Base-by-base conservation (phyloP, 2,797 vertebrate genomes). In the Decapterus maruadsi region DNA sequence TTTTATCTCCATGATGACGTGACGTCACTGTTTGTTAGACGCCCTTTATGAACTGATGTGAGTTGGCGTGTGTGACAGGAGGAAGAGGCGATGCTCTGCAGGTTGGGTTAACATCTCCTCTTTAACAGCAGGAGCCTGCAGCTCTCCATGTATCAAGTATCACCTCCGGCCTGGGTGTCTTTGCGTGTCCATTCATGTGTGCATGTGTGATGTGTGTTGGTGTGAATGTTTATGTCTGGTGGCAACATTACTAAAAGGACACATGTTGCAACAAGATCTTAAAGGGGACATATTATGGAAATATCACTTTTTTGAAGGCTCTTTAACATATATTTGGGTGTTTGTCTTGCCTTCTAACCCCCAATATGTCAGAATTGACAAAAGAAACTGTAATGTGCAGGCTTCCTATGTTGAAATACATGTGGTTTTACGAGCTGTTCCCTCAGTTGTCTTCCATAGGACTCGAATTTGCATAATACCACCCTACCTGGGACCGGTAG, bases 71-170 rank as follows among this genome's bases (percentile, higher is more conserved):
- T 64, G 46, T 69, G 34, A 58, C 16, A 0, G 6, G 22, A 26
- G 19, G 60, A 38, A 0, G 55, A 63, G 45, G 31, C 11, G 68
- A 68, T 1, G 46, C 63, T 81, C 54, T 31, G 38, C 72, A 69
- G 82, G 76, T 82, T 38, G 46, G 55, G 53, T 68, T 45, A 75
- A 70, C 29, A 22, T 34, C 55, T 73, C 65, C 38, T 72, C 58
- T 70, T 46, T 66, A 62, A 54, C 78, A 67, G 73, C 77, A 58
- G 72, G 65, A 50, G 53, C 42, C 26, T 48, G 65, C 67, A 68
- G 58, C 68, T 29, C 66, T 45, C 53, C 42, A 12, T 0, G 29
- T 69, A 78, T 64, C 43, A 79, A 69, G 76, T 75, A 78, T 77
- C 43, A 43, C 61, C 51, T 68, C 67, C 46, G 14, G 38, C 16